Base-by-base conservation (phyloP, 2,888 invertebrate genomes). In the Acrocyrtus sp. region DNA sequence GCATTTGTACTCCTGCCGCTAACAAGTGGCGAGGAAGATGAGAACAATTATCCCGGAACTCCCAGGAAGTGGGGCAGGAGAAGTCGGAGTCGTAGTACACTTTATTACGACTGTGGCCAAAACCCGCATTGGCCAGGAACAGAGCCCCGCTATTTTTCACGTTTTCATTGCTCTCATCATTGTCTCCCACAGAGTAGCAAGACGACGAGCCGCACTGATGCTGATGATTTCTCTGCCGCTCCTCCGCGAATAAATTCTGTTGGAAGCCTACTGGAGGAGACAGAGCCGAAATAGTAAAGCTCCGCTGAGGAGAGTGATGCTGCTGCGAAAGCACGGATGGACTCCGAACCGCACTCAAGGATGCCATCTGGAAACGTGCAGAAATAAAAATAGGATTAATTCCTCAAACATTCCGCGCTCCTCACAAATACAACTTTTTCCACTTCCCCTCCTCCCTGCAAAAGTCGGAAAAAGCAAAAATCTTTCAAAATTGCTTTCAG, bases 31-130 rank as follows among this genome's bases (percentile, higher is more conserved):
- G 58, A 57, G 51, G 50, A 53, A 17, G 17, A 62, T 48, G 34
- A 60, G 17, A 34, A 65, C 63, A 26, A 58, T 50, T 54, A 34
- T 63, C 75, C 12, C 75, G 47, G 68, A 80, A 80, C 53, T 79
- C 77, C 80, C 80, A 80, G 15, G 80, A 80, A 24, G 80, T 80
- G 17, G 78, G 78, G 58, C 72, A 76, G n/a, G 78, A 75, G 50
- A 72, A 79, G 43, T 80, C 81, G 5, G 81, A 79, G 50, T 82
- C 81, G 61, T 82, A 81, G 48, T 78, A 77, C 4, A 80, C 73
- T 51, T 78, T 76, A 53, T 80, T 81, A 17, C 69, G 62, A 62
- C 76, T 70, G 45, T 76, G 47, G 24, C 60, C 29, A 8, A 6
- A 24, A 26, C 12, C 24, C 8, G 58, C 10, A 26, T 45, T 45